phyloP scores from a whole-genome alignment of 2,888 invertebrate species.

The Augochlorella aurata region DNA sequence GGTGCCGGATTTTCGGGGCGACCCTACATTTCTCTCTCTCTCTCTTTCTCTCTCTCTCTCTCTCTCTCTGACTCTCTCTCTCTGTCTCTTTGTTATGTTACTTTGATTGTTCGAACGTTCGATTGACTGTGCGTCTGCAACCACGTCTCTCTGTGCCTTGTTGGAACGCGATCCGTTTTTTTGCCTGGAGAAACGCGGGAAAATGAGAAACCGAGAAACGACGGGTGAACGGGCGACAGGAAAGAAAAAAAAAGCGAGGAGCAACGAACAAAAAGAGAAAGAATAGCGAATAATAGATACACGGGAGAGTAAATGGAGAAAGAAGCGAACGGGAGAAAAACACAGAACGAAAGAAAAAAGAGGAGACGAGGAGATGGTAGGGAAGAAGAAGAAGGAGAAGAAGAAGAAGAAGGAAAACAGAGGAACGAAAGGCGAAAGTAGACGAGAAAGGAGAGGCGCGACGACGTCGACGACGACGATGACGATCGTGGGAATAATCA shows the following conservation, averaged over 20 bases:
- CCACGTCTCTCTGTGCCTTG: slow-evolving; percentile 69
- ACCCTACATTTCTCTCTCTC: neutral
- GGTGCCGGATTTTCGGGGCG: neutral
- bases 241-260: neutral
- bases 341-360: neutral
- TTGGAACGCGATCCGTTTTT: slow-evolving; percentile 48
- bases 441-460: slow-evolving; percentile 26
- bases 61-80: neutral
- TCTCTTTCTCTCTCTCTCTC: neutral
- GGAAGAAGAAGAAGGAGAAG: neutral
- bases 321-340: too few relatives aligned
- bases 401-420: neutral
- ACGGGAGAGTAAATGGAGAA: neutral
- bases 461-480: neutral
- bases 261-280: neutral
- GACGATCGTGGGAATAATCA: slow-evolving; percentile 12
- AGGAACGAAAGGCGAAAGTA: slow-evolving; percentile 1
- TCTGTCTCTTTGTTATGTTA: slow-evolving; percentile 34
- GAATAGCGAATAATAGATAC: neutral
- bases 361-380: neutral
- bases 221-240: neutral
- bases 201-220: slow-evolving; percentile 11
- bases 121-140: slow-evolving; percentile 68
- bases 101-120: slow-evolving; percentile 71
- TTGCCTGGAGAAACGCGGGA: slow-evolving; percentile 39